Base-by-base conservation (phyloP, 2,797 vertebrate species). In the Bovichtus variegatus region DNA sequence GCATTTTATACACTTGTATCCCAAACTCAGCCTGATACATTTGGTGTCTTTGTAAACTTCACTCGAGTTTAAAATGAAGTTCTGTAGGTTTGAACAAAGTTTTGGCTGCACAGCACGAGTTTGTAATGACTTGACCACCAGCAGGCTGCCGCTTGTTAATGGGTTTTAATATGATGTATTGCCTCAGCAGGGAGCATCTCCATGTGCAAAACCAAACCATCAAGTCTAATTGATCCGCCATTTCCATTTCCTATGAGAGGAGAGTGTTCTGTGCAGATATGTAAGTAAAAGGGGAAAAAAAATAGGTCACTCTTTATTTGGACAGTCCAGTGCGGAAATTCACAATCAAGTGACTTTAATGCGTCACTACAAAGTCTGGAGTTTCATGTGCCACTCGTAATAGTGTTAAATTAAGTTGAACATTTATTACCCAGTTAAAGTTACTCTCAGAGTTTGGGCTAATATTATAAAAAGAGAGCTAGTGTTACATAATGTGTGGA, bases 131-230 rank as follows among this genome's bases (percentile, higher is more conserved):
- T 63, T 15, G 1, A 63, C 60, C 58, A 53, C 12, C 0, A 10
- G 62, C 81, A 63, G 70, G 54, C 7, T 2, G 13, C 68, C 66
- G 46, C 69, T 76, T 69, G 64, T 69, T 82, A 72, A 71, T 79
- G 55, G 72, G 46, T 65, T 74, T 69, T 78, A 72, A 65, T 74
- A 67, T 74, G 64, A 75, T 46, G 9, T 21, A 38, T 61, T 44
- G 19, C 54, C 69, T 64, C 84, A 63, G 78, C 74, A 67, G 63
- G 84, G 53, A 68, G 63, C 41, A 12, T 63, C 27, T 71, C 21
- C 34, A 36, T 63, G 16, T 2, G 38, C 25, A 65, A 63, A 78
- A 62, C 27, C 41, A 53, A 74, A 73, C 41, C 31, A 64, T 60
- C 60, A 64, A 57, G 57, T 83, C 78, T 44, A 74, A 85, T 73